phyloP scores from a whole-genome alignment of 1,140 invertebrate genomes.

The Penaeus japonicus region DNA sequence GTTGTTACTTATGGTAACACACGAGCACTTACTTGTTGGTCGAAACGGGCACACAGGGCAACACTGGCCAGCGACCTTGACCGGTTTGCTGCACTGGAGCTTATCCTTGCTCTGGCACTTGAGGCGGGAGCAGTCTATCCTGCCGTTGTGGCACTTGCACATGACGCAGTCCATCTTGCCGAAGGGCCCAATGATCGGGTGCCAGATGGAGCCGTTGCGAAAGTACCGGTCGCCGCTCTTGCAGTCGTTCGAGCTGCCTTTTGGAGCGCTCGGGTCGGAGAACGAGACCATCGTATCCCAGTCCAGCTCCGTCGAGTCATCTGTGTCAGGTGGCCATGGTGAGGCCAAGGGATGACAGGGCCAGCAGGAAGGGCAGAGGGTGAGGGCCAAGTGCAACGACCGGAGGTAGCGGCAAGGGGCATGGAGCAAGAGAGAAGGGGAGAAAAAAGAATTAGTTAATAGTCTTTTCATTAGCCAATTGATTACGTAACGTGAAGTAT shows the following conservation, averaged over 20 bases:
- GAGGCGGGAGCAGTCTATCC: slow-evolving; percentile 42
- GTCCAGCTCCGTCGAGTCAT: slow-evolving; percentile 39
- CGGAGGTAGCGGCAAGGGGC: neutral
- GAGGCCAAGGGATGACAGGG: neutral
- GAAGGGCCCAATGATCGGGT: slow-evolving; percentile 64
- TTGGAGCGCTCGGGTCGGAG: slow-evolving; percentile 14
- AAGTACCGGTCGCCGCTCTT: slow-evolving; percentile 38
- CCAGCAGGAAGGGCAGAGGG: neutral
- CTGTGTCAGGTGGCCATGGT: slow-evolving; percentile 2
- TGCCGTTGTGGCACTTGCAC: slow-evolving; percentile 39
- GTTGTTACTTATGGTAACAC: no score
- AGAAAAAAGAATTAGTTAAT: neutral
- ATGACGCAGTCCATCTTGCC: slow-evolving; percentile 59
- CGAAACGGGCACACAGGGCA: slow-evolving; percentile 34
- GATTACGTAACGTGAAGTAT: no score
- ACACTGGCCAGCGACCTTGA: slow-evolving; percentile 49
- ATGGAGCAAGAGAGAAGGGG: neutral
- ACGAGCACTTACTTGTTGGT: neutral
- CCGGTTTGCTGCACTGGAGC: slow-evolving; percentile 33
- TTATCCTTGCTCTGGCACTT: slow-evolving; percentile 42
- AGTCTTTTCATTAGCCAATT: no score
- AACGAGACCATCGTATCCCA: slow-evolving; percentile 47
- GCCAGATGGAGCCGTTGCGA: slow-evolving; percentile 63
- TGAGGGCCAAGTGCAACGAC: neutral
- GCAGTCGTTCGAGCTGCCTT: slow-evolving; percentile 22